phyloP scores from a whole-genome alignment of 2,888 invertebrate species.

The Litoditis marina region DNA sequence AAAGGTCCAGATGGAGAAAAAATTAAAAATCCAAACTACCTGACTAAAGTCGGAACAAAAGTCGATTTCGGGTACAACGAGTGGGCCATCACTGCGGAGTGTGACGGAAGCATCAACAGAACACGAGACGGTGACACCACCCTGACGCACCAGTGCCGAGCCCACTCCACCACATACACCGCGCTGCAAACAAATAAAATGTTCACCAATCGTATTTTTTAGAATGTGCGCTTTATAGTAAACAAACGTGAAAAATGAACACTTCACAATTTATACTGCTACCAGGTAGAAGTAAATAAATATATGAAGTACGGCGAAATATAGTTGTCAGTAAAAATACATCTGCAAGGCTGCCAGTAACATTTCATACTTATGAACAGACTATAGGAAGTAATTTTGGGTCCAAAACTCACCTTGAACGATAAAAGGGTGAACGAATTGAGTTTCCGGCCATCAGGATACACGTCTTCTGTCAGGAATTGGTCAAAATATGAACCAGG shows the following conservation, averaged over 20 bases:
- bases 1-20: too few relatives aligned
- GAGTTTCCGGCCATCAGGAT: conserved; percentile 21
- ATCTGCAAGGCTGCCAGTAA: too few relatives aligned
- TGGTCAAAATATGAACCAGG: conserved; percentile 28
- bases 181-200: conserved; percentile 17
- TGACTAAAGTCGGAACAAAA: conserved; percentile 20
- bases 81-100: conserved; percentile 20
- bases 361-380: neutral
- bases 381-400: neutral
- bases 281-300: too few relatives aligned
- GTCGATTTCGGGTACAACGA: conserved; percentile 22
- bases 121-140: conserved; percentile 31
- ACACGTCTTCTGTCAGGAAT: conserved; percentile 26
- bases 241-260: neutral
- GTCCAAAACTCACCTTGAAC: conserved; percentile 5
- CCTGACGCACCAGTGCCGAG: conserved; percentile 28
- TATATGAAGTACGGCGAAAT: too few relatives aligned
- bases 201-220: neutral
- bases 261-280: neutral
- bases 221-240: too few relatives aligned
- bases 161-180: conserved; percentile 34
- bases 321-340: too few relatives aligned
- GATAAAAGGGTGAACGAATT: conserved; percentile 4
- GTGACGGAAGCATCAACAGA: conserved; percentile 26
- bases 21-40: conserved; percentile 19